phyloP scores from a whole-genome alignment of 2,113 vertebrate genomes.

The Sialia sialis region DNA sequence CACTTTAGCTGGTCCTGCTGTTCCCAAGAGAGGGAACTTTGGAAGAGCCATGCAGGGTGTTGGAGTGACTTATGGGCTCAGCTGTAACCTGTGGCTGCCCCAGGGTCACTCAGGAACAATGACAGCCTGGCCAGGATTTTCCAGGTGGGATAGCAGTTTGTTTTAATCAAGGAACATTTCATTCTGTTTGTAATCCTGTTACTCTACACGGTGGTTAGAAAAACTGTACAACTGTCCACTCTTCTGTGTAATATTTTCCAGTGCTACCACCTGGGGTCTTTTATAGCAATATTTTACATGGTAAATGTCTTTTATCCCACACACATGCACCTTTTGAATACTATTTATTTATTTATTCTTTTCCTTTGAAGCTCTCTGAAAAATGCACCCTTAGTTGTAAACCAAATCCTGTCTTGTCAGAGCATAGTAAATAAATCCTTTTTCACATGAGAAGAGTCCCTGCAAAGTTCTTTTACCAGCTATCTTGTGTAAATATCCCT shows the following conservation, averaged over 20 bases:
- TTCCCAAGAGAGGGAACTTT: background rate
- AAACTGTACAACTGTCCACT: background rate
- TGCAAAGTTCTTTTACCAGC: background rate
- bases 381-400: background rate
- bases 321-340: background rate
- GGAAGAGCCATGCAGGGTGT: background rate
- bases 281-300: background rate
- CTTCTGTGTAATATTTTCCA: slow-evolving; percentile 1
- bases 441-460: background rate
- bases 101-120: background rate
- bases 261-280: background rate
- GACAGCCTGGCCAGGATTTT: slow-evolving; percentile 22
- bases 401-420: background rate
- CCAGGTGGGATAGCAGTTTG: slow-evolving; percentile 41
- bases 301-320: background rate
- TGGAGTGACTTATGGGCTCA: background rate
- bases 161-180: background rate
- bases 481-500: slow-evolving; percentile 25
- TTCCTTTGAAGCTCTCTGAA: slow-evolving; percentile 29
- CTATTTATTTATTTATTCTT: background rate
- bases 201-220: background rate
- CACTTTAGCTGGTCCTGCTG: background rate
- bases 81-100: background rate
- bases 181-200: background rate
- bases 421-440: slow-evolving; percentile 4